Base-by-base conservation (phyloP, 2,113 vertebrate genomes). In the Hiodon alosoides region DNA sequence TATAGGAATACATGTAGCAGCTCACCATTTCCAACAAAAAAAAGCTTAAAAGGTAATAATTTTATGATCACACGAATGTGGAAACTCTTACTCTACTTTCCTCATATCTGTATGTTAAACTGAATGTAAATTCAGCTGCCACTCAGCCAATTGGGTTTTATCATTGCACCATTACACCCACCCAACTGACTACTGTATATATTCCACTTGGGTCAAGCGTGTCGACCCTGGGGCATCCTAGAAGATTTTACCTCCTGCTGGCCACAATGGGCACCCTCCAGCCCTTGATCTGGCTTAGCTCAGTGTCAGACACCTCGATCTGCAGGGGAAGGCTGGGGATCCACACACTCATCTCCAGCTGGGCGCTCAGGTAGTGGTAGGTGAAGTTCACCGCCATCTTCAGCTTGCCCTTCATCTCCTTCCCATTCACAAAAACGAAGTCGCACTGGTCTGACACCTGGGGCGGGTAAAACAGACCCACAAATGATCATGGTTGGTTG, bases 401-500 rank as follows among this genome's bases (percentile, higher is more conserved):
- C 84, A 95, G 87, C 84, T 91, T 94, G 66, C 96, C 96, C 77
- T 92, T 95, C 84, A 89, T 94, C 83, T 98, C 96, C 73, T 94
- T 96, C 79, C 96, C 96, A 2, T 95, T 96, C 88, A 98, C 91
- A 48, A 96, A 98, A 80, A 98, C 90, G 3, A 94, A 94, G 90
- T 98, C 93, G 11, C 96, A 98, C 69, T 93, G 89, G 86, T 96
- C 94, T 0, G 95, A 98, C 79, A 98, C 96, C 96, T 98, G 87
- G 8, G 69, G n/a, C 1, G 67, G 76, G 16, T 51, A 50, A 69
- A 11, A 64, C 2, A 55, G 0, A 72, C 14, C 0, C 54, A 16
- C 14, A 73, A 17, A 62, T 5, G 7, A 48, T 66, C 48, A 66
- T 31, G 31, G 31, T 31, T 31, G 31, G 31, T 31, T 31, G 31